These are phyloP conservation scores for Osmerus eperlanus DNA, from an alignment of 2,113 vertebrate genomes.

Conservation along the genomic window DNA sequence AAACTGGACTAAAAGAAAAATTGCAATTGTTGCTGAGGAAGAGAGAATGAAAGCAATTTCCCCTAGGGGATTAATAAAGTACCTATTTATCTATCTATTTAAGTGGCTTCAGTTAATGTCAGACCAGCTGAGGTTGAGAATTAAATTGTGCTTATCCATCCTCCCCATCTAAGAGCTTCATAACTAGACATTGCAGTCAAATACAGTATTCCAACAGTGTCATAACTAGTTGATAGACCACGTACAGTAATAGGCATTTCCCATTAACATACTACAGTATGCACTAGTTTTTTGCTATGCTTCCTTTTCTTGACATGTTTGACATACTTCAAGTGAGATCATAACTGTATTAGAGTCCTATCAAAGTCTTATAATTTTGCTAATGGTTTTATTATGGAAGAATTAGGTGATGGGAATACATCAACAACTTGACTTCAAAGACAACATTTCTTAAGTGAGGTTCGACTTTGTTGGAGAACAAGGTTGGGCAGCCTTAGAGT, in stretches of 20 bases:
- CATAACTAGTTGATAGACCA: not conserved
- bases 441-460: slow-evolving; percentile 2
- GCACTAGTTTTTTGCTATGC: too few relatives aligned
- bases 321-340: not conserved
- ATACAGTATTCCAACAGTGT: slow-evolving; percentile 27
- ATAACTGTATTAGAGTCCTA: not conserved
- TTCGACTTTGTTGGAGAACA: not conserved
- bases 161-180: not conserved
- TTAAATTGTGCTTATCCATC: not conserved
- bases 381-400: not conserved
- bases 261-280: too few relatives aligned
- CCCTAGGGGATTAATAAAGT: not conserved
- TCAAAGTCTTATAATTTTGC: not conserved
- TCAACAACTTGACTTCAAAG: slow-evolving; percentile 1
- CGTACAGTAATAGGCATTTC: too few relatives aligned
- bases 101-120: slow-evolving; percentile 28
- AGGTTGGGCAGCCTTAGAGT: not conserved
- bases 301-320: too few relatives aligned
- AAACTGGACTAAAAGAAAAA: not conserved
- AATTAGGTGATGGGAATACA: slow-evolving; percentile 6
- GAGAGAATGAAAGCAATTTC: not conserved
- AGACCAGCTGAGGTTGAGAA: slow-evolving; percentile 43
- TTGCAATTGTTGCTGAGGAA: not conserved
- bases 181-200: slow-evolving; percentile 9
- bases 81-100: too few relatives aligned